Evolutionary conservation across 2,797 vertebrate genomes (phyloP).

Genomic region (Periparus ater): DNA sequence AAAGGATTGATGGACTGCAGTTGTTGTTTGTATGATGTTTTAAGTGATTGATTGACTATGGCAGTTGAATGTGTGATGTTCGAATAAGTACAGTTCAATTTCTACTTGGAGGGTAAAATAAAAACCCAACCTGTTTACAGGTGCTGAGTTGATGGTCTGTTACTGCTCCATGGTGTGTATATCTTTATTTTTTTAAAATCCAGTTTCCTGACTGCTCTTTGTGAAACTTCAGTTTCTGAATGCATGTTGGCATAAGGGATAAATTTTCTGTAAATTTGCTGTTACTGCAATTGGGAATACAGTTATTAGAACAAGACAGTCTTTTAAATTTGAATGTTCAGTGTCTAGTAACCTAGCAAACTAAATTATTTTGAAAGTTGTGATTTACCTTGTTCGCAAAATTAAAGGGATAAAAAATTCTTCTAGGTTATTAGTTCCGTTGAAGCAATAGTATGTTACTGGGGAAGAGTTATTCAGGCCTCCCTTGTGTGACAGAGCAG

Average conservation of each 20-base stretch:
- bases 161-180: not conserved
- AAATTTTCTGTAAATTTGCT: not conserved
- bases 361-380: not conserved
- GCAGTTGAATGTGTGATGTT: not conserved
- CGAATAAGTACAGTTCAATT: not conserved
- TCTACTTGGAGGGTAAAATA: not conserved
- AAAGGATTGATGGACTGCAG: not conserved
- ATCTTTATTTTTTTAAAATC: accelerated
- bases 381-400: not conserved
- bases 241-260: not conserved
- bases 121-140: not conserved
- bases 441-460: not conserved
- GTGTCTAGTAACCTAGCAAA: not conserved
- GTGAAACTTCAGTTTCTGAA: not conserved
- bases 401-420: not conserved
- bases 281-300: not conserved
- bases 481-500: not conserved
- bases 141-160: not conserved
- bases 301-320: not conserved
- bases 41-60: not conserved
- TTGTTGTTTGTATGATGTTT: not conserved
- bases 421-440: not conserved
- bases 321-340: not conserved
- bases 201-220: not conserved
- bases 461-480: not conserved